phyloP scores from a whole-genome alignment of 2,113 vertebrate genomes.

The Triplophysa siluroides region DNA sequence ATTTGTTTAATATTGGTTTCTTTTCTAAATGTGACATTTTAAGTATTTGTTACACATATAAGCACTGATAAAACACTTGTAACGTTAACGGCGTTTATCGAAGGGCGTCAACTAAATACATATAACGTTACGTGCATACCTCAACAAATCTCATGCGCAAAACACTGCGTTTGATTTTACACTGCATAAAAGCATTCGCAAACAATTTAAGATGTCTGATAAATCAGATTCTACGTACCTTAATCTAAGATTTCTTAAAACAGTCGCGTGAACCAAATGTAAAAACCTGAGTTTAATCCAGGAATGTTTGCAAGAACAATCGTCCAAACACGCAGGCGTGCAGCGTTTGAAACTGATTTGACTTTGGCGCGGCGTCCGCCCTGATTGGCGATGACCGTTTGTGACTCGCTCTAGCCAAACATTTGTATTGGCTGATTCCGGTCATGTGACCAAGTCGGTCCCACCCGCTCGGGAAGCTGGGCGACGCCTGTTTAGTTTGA shows the following conservation, averaged over 20 bases:
- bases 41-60: too few relatives aligned
- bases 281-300: background rate
- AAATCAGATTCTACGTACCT: background rate
- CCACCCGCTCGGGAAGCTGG: background rate
- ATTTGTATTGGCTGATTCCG: conserved; percentile 36
- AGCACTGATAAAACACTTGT: too few relatives aligned
- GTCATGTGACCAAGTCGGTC: conserved; percentile 7
- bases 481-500: conserved; percentile 58
- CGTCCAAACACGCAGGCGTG: background rate
- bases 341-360: conserved; percentile 45
- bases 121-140: too few relatives aligned
- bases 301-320: conserved; percentile 27
- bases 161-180: background rate
- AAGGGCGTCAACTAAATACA: too few relatives aligned
- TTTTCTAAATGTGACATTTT: too few relatives aligned
- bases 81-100: too few relatives aligned
- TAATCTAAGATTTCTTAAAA: background rate
- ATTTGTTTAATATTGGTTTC: too few relatives aligned
- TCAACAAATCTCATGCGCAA: background rate
- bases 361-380: conserved; percentile 54
- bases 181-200: background rate
- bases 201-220: background rate
- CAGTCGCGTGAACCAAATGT: background rate
- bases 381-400: conserved; percentile 63
- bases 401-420: conserved; percentile 51